These are phyloP conservation scores for Drosophila carrolli DNA, from an alignment of 1,140 invertebrate genomes.

Conservation along the genomic window DNA sequence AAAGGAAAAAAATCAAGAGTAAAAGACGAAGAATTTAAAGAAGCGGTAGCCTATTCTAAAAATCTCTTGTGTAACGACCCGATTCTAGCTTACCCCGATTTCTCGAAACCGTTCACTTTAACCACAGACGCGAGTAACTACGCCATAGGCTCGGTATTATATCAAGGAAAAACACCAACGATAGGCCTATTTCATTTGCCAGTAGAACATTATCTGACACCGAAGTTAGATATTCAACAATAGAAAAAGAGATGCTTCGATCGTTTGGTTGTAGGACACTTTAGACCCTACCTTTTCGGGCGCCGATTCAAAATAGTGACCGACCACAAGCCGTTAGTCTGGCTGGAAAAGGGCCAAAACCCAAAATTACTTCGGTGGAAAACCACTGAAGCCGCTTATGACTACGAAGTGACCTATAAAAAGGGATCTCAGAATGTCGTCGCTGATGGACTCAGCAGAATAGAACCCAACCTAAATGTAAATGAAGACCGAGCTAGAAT, in stretches of 20 bases:
- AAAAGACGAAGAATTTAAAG: conserved; percentile 8
- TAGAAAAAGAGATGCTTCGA: too few relatives aligned
- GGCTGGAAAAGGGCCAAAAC: conserved; percentile 14
- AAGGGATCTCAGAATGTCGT: too few relatives aligned
- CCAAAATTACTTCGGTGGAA: conserved; percentile 17
- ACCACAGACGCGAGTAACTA: background rate
- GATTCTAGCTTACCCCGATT: conserved; percentile 5
- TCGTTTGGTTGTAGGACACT: too few relatives aligned
- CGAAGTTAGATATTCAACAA: too few relatives aligned
- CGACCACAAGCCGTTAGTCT: too few relatives aligned
- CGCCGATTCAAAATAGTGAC: too few relatives aligned
- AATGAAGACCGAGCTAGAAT: conserved; percentile 9
- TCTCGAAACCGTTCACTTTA: conserved; percentile 6
- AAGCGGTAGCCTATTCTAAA: conserved; percentile 6
- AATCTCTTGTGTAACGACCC: conserved; percentile 11
- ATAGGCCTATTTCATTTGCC: too few relatives aligned
- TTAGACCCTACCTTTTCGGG: too few relatives aligned
- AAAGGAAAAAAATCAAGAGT: conserved; percentile 18
- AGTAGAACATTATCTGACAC: too few relatives aligned
- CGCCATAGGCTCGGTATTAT: conserved; percentile 1
- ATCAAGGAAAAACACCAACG: too few relatives aligned
- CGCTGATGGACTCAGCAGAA: conserved; percentile 19
- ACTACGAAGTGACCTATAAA: conserved; percentile 10
- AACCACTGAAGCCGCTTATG: conserved; percentile 10
- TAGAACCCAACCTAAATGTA: conserved; percentile 8